Conservation (phyloP, 2,113 vertebrate species). For the Clarias magur region DNA sequence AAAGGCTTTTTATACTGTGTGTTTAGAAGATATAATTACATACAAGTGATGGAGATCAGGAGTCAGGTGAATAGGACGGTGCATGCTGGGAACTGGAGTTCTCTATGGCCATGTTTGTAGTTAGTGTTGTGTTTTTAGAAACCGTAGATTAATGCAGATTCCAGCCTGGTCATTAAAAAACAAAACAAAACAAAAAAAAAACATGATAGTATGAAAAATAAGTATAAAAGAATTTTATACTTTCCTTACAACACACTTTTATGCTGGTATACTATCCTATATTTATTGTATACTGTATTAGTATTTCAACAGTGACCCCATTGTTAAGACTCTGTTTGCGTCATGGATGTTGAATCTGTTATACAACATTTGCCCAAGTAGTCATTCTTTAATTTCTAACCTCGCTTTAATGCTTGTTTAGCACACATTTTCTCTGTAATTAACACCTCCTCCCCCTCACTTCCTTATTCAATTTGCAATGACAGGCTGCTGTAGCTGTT, state of each 20-base stretch:
- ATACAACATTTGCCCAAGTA: conserved; percentile 63
- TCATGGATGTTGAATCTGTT: conserved; percentile 59
- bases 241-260: neutral
- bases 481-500: conserved; percentile 93
- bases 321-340: conserved; percentile 47
- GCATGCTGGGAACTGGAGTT: too few species aligned
- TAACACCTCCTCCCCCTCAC: conserved; percentile 86
- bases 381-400: conserved; percentile 70
- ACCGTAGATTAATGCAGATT: too few species aligned
- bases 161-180: too few species aligned
- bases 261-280: neutral
- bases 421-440: conserved; percentile 81
- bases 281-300: neutral
- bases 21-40: too few species aligned
- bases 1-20: too few species aligned
- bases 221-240: neutral
- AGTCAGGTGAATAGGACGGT: too few species aligned
- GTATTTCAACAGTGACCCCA: neutral
- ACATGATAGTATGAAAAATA: neutral
- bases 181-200: neutral
- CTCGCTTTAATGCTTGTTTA: conserved; percentile 78
- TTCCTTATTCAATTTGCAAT: conserved; percentile 94
- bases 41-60: too few species aligned
- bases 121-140: too few species aligned
- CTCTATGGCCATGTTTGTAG: too few species aligned